phyloP scores from a whole-genome alignment of 2,888 invertebrate species.

The Netelia melanura region DNA sequence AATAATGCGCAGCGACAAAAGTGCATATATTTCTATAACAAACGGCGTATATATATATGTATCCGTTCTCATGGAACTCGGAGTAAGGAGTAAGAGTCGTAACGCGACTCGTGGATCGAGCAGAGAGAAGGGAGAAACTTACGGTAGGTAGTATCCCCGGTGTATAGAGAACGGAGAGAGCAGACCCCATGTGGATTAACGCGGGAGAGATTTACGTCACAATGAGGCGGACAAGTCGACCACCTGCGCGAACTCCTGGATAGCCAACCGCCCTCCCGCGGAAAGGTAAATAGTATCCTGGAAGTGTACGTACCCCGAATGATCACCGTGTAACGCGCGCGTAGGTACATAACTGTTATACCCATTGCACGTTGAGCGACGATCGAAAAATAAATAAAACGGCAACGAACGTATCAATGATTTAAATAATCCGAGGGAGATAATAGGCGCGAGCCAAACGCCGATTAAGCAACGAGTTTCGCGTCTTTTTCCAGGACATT shows the following conservation, averaged over 20 bases:
- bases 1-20: conserved; percentile 48
- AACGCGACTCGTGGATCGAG: conserved; percentile 23
- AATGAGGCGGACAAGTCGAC: conserved; percentile 68
- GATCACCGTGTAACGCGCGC: too few relatives aligned
- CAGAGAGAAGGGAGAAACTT: conserved; percentile 22
- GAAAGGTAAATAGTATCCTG: conserved; percentile 60
- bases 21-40: conserved; percentile 2
- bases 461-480: background rate
- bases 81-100: conserved; percentile 36
- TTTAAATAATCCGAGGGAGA: background rate
- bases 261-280: conserved; percentile 49
- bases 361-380: background rate
- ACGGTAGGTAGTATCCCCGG: conserved; percentile 45
- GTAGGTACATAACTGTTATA: too few relatives aligned
- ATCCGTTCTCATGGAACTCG: conserved; percentile 39
- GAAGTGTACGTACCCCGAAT: conserved; percentile 16
- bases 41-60: conserved; percentile 20
- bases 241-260: conserved; percentile 68
- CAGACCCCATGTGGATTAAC: conserved; percentile 71
- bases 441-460: background rate
- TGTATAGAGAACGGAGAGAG: conserved; percentile 33
- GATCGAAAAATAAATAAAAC: background rate
- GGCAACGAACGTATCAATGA: background rate
- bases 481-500: too few relatives aligned
- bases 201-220: conserved; percentile 71